phyloP scores from a whole-genome alignment of 30 jellyfish, hydroid and myxozoan genomes.

The Pelagia noctiluca region DNA sequence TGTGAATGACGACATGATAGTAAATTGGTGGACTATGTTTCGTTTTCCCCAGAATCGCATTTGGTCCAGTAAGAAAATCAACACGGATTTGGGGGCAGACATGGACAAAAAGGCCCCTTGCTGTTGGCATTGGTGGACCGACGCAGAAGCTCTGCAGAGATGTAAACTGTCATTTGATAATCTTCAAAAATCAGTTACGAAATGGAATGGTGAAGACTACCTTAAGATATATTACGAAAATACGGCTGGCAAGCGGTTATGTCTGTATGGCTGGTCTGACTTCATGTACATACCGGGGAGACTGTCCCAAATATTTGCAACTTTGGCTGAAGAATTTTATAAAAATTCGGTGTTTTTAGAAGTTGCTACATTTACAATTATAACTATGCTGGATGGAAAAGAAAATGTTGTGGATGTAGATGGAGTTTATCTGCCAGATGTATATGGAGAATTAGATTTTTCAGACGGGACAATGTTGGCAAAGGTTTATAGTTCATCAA shows the following conservation, averaged over 20 bases:
- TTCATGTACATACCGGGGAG: constrained; percentile 64
- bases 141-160: constrained; percentile 26
- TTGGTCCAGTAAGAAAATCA: constrained; percentile 62
- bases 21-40: constrained; percentile 79
- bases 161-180: constrained; percentile 51
- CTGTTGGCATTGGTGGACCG: constrained; percentile 82
- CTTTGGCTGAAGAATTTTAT: constrained; percentile 33
- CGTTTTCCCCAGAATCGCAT: constrained; percentile 30
- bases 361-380: constrained; percentile 66
- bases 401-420: constrained; percentile 42
- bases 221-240: constrained; percentile 38
- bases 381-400: constrained; percentile 52
- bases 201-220: constrained; percentile 29
- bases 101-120: constrained; percentile 64
- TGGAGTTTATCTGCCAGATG: constrained; percentile 76
- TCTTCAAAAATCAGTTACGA: constrained; percentile 10
- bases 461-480: constrained; percentile 22
- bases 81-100: constrained; percentile 40
- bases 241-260: constrained; percentile 47
- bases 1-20: constrained; percentile 81
- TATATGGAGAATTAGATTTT: constrained; percentile 57
- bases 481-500: constrained; percentile 11
- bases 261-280: constrained; percentile 73
- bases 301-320: neutral
- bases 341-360: constrained; percentile 57